A percentile compares a stretch with the other conserved stretches of the same genome.
Conservation (phyloP, 2,113 vertebrate species). For the Corythaixoides concolor region DNA sequence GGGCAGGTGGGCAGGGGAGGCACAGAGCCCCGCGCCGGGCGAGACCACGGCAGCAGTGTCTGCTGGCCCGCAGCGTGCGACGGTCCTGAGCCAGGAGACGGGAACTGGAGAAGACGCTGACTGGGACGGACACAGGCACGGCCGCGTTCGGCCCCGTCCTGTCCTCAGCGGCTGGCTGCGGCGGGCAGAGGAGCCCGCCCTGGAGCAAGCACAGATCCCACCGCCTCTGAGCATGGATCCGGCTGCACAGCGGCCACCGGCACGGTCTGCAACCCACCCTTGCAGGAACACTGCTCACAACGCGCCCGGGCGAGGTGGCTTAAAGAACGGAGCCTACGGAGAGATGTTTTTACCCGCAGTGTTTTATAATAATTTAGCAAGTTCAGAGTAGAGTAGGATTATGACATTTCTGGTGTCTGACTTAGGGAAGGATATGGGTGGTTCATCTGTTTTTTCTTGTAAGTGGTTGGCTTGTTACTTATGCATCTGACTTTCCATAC, state of each 20-base stretch:
- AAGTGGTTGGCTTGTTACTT: not conserved
- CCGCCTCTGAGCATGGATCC: not conserved
- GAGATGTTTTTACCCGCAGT: not conserved
- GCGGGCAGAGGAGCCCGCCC: not conserved
- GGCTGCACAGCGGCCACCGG: not conserved
- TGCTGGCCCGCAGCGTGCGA: not conserved
- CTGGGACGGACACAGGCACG: not conserved
- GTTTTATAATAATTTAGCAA: not conserved
- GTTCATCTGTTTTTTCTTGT: not conserved
- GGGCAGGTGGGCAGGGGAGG: not conserved
- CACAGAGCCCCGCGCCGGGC: not conserved
- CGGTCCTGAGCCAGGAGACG: not conserved
- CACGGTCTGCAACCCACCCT: not conserved
- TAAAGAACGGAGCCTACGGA: not conserved
- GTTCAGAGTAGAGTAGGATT: not conserved
- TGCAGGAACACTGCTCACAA: not conserved
- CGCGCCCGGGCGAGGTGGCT: too few relatives aligned
- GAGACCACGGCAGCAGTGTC: not conserved
- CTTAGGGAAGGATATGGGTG: not conserved
- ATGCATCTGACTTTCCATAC: not conserved
- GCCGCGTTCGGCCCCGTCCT: not conserved
- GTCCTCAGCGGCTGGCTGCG: not conserved
- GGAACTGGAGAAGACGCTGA: accelerated
- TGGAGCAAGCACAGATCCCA: not conserved
- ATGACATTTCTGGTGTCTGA: not conserved